A percentile compares a stretch with the other conserved stretches of the same genome.
phyloP scores from a whole-genome alignment of 2,113 vertebrate species.

The Phyllopteryx taeniolatus region DNA sequence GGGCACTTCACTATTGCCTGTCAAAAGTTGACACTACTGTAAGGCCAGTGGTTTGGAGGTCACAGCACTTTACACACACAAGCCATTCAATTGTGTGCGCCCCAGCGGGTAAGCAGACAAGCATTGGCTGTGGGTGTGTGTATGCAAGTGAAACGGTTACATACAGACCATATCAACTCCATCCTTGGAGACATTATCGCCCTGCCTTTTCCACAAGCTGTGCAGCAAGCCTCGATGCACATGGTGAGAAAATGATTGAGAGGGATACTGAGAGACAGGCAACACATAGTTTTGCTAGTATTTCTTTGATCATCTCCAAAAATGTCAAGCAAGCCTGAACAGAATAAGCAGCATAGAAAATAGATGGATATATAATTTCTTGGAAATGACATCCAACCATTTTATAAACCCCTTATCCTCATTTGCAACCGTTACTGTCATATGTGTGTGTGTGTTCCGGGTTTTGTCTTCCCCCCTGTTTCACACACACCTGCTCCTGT shows the following conservation, averaged over 20 bases:
- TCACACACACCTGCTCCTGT: no score
- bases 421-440: no score
- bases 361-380: no score
- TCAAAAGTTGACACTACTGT: neutral
- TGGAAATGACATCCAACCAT: no score
- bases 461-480: no score
- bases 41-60: neutral
- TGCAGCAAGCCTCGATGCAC: constrained; percentile 19
- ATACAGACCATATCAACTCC: constrained; percentile 38
- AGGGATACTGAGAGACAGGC: neutral
- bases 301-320: no score
- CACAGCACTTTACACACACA: neutral
- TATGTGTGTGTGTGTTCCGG: no score
- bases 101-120: neutral
- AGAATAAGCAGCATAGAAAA: no score
- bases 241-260: constrained; percentile 18
- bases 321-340: no score
- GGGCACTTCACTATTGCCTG: neutral
- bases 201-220: constrained; percentile 29
- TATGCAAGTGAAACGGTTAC: constrained; percentile 16
- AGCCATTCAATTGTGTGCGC: neutral
- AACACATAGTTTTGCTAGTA: no score
- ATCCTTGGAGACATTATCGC: constrained; percentile 42
- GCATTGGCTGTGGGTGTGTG: constrained; percentile 1
- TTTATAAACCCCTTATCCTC: no score